These are phyloP conservation scores for Axea sp. DNA, from an alignment of 2,888 invertebrate genomes.

Conservation along the genomic window DNA sequence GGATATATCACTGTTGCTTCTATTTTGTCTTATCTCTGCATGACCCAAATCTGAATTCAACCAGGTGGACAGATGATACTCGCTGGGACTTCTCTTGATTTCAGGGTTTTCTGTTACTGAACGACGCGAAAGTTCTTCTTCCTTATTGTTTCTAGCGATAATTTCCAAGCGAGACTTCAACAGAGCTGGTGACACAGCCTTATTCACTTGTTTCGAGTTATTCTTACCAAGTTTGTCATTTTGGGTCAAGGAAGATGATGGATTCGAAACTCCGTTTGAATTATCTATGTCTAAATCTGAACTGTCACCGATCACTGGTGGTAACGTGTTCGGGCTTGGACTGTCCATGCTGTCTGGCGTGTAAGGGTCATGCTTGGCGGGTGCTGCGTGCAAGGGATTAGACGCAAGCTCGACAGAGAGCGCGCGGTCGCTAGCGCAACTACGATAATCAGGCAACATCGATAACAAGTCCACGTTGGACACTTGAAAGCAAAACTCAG, in stretches of 20 bases:
- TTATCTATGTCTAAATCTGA: conserved; percentile 67
- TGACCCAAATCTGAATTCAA: conserved; percentile 60
- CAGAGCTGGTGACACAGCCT: conserved; percentile 75
- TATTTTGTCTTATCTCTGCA: conserved; percentile 66
- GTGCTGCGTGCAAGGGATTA: conserved; percentile 81
- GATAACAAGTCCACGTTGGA: conserved; percentile 74
- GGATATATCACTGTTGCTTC: conserved; percentile 75
- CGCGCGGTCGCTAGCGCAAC: conserved; percentile 77
- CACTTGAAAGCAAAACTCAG: conserved; percentile 78
- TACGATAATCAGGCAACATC: conserved; percentile 77
- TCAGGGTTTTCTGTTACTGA: conserved; percentile 20
- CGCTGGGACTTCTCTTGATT: conserved; percentile 66
- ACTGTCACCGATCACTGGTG: conserved; percentile 64
- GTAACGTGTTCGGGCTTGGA: conserved; percentile 82
- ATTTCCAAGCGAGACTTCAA: conserved; percentile 75
- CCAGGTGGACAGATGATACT: conserved; percentile 66
- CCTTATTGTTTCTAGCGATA: conserved; percentile 67
- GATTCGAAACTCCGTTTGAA: conserved; percentile 49
- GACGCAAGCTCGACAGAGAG: conserved; percentile 77
- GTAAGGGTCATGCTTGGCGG: conserved; percentile 85
- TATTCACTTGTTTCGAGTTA: conserved; percentile 55
- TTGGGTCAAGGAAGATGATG: background rate
- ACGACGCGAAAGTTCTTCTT: conserved; percentile 23
- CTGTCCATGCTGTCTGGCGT: conserved; percentile 92
- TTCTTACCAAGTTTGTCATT: background rate